Evolutionary conservation across 2,888 invertebrate species (phyloP), one percentile per base, ranked within the genome.

Genomic region (Tricholauxania praeusta): DNA sequence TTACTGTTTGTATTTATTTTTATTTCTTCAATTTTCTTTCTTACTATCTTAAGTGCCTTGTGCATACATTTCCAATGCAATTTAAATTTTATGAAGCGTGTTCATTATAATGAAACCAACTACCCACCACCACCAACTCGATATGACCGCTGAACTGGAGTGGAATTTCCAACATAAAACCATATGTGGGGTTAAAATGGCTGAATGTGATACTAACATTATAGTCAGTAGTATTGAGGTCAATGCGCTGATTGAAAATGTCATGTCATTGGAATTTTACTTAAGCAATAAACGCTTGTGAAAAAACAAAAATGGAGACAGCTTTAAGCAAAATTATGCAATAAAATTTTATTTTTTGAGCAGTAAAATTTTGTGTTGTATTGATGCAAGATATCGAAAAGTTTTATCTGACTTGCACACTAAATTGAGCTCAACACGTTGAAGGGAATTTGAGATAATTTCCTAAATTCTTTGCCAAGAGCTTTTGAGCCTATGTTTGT

Each of bases 81-180:
- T 70, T 22, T 62, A 59, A 62, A 67, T 67, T 67, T 62, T 53
- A 67, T 67, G 72, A 67, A 55, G 53, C 72, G 67, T 67, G 28
- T 72, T 55, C 60, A 72, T 53, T 67, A 55, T 60, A 67, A 72
- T 72, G 72, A 67, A 72, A 67, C 52, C 66, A 51, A 59, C 59
- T 28, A 48, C 51, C 47, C 47, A 48, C 51, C 47, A 32, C 19
- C n/a, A n/a, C 22, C 15, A 14, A 7, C 52, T 66, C n/a, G 22
- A 51, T 32, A n/a, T 22, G 60, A 62, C 32, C 39, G 15, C 60
- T 17, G 17, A 17, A 12, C 12, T 28, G 28, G 32, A 12, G 5
- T 32, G 15, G 47, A 39, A 39, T 62, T 39, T 62, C 28, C 22
- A 51, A 51, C 14, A 51, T 64, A n/a, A 28, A 8, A 5, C 7